A percentile compares a stretch with the other conserved stretches of the same genome.
Conservation (phyloP, 2,113 vertebrate species). For the Anguilla japonica region DNA sequence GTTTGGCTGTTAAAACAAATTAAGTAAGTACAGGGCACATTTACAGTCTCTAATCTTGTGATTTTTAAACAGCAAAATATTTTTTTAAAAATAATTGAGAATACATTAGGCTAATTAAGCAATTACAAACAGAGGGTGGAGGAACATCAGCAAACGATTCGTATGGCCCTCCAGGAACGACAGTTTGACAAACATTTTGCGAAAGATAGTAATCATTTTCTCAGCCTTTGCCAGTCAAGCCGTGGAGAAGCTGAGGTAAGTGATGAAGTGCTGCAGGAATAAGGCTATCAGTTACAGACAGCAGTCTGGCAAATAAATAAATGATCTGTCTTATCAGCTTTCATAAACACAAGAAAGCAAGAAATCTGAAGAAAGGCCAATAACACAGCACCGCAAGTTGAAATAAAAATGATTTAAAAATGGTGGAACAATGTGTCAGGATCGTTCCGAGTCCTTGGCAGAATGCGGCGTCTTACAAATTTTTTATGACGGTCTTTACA, state of each 20-base stretch:
- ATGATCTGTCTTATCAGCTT: background rate
- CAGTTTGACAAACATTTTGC: background rate
- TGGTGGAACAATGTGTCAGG: conserved; percentile 13
- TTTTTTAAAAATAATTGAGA: background rate
- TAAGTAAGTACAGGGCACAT: background rate
- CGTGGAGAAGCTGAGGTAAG: background rate
- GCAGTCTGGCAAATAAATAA: background rate
- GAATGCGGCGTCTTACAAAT: conserved; percentile 9
- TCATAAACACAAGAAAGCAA: background rate
- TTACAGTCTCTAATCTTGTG: background rate
- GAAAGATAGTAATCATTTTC: background rate
- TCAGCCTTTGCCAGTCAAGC: background rate
- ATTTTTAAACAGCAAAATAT: background rate
- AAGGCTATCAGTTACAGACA: background rate
- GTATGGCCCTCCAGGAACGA: background rate
- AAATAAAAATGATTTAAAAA: background rate
- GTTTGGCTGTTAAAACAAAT: background rate
- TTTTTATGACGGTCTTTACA: conserved; percentile 24
- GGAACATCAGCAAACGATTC: background rate
- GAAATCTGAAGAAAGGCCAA: background rate
- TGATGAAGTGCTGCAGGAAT: conserved; percentile 3
- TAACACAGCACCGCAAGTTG: background rate
- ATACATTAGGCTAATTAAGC: background rate
- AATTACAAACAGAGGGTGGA: background rate
- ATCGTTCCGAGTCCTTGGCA: conserved; percentile 1